Evolutionary conservation across 2,113 vertebrate genomes (phyloP).

Genomic region (Poeciliopsis occidentalis): DNA sequence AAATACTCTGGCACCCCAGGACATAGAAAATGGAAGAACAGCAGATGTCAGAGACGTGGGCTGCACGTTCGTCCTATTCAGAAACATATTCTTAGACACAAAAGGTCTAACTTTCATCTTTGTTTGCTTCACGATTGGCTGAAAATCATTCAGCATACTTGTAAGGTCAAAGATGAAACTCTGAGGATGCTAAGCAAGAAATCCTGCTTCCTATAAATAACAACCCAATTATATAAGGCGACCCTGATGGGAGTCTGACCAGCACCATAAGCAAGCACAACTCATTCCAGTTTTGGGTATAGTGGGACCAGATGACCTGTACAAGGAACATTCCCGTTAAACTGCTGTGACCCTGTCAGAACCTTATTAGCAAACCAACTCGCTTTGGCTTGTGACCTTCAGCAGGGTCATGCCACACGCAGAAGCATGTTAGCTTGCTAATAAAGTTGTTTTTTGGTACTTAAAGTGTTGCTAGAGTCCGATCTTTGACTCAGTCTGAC

Average conservation of each 20-base stretch:
- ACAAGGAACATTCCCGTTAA: background rate
- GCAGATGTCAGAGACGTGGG: background rate
- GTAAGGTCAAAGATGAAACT: background rate
- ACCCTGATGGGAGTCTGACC: too few relatives aligned
- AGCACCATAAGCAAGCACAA: background rate
- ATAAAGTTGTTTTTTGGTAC: too few relatives aligned
- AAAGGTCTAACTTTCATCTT: background rate
- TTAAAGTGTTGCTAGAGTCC: too few relatives aligned
- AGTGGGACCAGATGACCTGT: background rate
- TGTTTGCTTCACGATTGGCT: background rate
- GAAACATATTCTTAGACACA: background rate
- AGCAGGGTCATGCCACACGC: too few relatives aligned
- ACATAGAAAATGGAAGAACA: background rate
- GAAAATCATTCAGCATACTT: background rate
- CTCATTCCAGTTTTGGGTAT: background rate
- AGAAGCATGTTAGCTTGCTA: too few relatives aligned
- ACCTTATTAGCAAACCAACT: background rate
- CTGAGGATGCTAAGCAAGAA: background rate
- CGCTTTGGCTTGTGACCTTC: too few relatives aligned
- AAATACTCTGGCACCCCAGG: too few relatives aligned
- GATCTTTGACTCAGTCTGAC: too few relatives aligned
- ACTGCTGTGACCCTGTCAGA: background rate
- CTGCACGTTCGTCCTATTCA: background rate
- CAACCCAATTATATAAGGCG: background rate
- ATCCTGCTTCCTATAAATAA: background rate